Evolutionary conservation across 2,113 vertebrate species (phyloP).

Genomic region (Lynx canadensis): DNA sequence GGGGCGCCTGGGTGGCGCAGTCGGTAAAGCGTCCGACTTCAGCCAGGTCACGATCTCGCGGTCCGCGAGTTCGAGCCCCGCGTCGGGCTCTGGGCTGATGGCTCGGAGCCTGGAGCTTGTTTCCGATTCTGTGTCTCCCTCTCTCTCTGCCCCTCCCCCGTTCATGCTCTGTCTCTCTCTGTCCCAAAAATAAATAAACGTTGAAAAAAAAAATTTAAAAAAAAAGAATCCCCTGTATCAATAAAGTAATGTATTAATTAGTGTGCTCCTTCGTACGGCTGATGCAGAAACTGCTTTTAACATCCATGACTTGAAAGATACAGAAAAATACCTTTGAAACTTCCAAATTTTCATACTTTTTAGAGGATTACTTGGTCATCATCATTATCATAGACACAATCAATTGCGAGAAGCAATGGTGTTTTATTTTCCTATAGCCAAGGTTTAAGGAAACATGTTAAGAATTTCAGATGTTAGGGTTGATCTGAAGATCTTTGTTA

Average conservation of each 20-base stretch:
- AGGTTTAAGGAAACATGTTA: neutral
- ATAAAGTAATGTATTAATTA: neutral
- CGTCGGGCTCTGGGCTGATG: too few relatives aligned
- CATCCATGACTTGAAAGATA: rapidly evolving
- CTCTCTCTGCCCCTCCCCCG: too few relatives aligned
- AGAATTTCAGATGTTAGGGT: neutral
- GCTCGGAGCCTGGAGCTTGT: too few relatives aligned
- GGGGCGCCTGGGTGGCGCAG: too few relatives aligned
- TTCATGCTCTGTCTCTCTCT: too few relatives aligned
- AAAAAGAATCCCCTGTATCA: neutral
- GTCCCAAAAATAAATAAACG: too few relatives aligned
- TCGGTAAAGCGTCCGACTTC: too few relatives aligned
- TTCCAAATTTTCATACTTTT: neutral
- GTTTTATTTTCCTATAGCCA: neutral
- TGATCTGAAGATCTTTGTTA: neutral
- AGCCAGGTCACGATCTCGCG: too few relatives aligned
- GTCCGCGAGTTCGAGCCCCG: too few relatives aligned
- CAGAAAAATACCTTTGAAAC: neutral
- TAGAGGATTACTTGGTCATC: neutral
- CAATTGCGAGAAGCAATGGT: neutral
- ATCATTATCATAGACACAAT: neutral
- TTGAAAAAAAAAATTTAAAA: too few relatives aligned
- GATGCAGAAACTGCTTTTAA: neutral
- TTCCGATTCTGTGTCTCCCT: too few relatives aligned
- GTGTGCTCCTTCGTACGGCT: neutral